Conservation (phyloP, 2,113 vertebrate species). For the Dryoscopus gambensis region DNA sequence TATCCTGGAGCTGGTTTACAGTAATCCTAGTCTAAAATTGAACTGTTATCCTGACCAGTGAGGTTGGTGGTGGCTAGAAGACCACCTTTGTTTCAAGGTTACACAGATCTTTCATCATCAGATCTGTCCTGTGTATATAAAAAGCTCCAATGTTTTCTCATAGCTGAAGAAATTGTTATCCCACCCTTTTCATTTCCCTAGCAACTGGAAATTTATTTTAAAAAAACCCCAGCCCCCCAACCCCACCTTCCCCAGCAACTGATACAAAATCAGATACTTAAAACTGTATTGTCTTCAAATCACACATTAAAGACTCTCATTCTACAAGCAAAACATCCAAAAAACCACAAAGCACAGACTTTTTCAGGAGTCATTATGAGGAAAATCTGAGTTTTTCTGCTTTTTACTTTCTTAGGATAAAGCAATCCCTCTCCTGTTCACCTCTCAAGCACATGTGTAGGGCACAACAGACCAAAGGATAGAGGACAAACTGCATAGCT, state of each 20-base stretch:
- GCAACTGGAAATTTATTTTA: background rate
- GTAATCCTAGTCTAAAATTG: background rate
- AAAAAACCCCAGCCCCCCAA: rapidly evolving
- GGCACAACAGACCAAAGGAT: background rate
- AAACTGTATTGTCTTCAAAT: background rate
- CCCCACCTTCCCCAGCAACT: background rate
- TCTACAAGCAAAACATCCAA: background rate
- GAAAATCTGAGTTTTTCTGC: background rate
- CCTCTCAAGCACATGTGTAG: background rate
- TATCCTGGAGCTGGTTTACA: background rate
- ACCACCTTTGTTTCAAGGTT: background rate
- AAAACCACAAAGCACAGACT: background rate
- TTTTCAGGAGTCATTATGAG: background rate
- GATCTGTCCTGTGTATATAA: background rate
- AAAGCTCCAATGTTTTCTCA: background rate
- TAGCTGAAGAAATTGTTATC: background rate
- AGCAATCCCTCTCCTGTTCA: background rate
- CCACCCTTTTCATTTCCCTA: background rate
- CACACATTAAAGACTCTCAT: background rate
- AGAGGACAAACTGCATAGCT: background rate
- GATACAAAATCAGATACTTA: background rate
- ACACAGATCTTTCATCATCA: background rate
- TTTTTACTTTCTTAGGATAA: background rate
- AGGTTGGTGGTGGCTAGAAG: background rate
- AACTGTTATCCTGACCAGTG: background rate